Evolutionary conservation across 2,888 invertebrate genomes (phyloP).

Genomic region (Lasioglossum leucozonium): DNA sequence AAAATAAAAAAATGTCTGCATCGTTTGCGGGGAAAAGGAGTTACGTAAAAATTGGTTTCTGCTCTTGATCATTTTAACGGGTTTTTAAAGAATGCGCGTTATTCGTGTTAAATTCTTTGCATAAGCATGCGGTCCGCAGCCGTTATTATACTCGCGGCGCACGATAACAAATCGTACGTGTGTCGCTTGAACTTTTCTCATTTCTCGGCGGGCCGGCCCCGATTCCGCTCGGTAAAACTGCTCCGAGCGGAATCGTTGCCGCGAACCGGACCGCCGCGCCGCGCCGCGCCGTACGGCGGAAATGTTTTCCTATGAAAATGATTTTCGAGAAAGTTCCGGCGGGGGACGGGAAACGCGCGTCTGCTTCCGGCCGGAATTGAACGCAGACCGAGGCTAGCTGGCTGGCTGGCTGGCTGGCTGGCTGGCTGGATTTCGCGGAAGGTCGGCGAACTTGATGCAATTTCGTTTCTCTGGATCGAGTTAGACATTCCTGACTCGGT

Average conservation of each 20-base stretch:
- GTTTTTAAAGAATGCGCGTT: background rate
- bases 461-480: conserved; percentile 1
- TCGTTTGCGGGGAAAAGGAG: no score
- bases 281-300: conserved; percentile 4
- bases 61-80: background rate
- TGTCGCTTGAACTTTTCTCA: background rate
- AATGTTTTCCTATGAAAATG: conserved; percentile 1
- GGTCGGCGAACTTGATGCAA: background rate
- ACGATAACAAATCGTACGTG: background rate
- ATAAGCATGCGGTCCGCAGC: background rate
- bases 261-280: background rate
- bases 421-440: background rate
- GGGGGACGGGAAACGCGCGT: background rate
- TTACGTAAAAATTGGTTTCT: no score
- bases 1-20: no score
- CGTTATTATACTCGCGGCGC: background rate
- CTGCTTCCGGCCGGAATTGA: background rate
- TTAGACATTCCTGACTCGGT: background rate
- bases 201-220: background rate
- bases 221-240: conserved; percentile 1
- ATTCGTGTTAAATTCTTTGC: background rate
- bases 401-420: no score
- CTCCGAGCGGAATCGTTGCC: background rate
- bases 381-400: background rate
- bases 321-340: conserved; percentile 1